Evolutionary conservation across 2,113 vertebrate species (phyloP), one percentile per base, ranked within the genome.

Genomic region (Burhinus oedicnemus): DNA sequence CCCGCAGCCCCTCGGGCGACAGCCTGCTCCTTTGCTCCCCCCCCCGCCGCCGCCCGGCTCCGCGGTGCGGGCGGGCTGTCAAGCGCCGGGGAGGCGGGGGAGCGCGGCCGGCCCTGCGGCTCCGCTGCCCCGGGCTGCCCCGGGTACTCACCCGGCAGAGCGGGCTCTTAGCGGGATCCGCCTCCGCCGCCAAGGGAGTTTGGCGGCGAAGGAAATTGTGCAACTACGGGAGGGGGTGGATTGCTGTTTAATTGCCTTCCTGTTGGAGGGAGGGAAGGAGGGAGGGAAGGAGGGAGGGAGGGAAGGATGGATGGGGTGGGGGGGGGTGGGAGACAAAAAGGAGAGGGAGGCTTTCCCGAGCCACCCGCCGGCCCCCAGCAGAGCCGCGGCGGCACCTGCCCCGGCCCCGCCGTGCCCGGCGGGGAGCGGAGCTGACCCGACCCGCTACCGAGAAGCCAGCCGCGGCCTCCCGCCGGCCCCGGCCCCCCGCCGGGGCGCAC

Each of bases 131-230:
- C 27, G 65, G 42, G 64, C 76, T 14, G 75, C 57, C 68, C 86
- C 81, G 55, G 42, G 47, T 5, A 9, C 92, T 80, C 61, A 85
- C 82, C 8, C 87, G 51, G 72, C 77, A 2, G 62, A 76, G 55
- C 90, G 51, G 90, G 84, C 77, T 61, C 45, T 13, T 15, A 26
- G 57, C 75, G 65, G 81, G 81, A 83, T 69, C 94, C 87, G 82
- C 94, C 90, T 68, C 94, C 91, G 66, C 85, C 85, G 85, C 85
- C 70, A 3, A 20, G 87, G 78, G 94, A 91, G 87, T n/a, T 76
- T 44, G 87, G 91, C 94, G 66, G 88, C 83, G 87, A 84, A 95
- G 94, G 94, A 93, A 93, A 95, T 95, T 93, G 94, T 93, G 94
- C 94, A 93, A 95, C 84, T 69, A 52, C 88, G 92, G 89, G 85